phyloP scores from a whole-genome alignment of 64 coral and sea anemone genomes.

The Montipora sp. region DNA sequence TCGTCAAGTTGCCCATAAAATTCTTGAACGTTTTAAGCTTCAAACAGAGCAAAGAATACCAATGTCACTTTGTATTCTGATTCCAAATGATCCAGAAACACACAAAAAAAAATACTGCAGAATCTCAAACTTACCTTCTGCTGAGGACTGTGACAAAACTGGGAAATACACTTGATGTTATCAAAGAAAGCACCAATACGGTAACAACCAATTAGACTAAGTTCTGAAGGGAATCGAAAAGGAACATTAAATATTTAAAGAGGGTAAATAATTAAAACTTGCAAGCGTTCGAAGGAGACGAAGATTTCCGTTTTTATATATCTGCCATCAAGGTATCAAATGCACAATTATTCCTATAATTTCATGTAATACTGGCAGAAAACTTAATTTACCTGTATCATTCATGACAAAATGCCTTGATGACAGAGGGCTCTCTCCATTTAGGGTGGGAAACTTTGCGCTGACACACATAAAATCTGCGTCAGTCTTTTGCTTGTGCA shows the following conservation, averaged over 20 bases:
- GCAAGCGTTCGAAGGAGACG: too few relatives aligned
- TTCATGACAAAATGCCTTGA: constrained; percentile 65
- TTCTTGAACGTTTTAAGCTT: constrained; percentile 23
- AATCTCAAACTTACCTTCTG: not conserved
- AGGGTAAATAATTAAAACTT: too few relatives aligned
- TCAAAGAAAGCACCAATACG: not conserved
- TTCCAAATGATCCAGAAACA: not conserved
- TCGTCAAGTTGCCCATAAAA: not conserved
- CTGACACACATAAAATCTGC: constrained; percentile 63
- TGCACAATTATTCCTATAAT: too few relatives aligned
- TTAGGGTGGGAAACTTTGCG: constrained; percentile 30
- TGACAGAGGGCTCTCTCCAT: constrained; percentile 51
- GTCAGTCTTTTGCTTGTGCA: constrained; percentile 46
- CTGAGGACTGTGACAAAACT: not conserved
- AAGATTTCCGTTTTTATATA: too few relatives aligned
- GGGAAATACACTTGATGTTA: not conserved
- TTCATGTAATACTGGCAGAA: not conserved
- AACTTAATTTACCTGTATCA: not conserved
- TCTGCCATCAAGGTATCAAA: too few relatives aligned
- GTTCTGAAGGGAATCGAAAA: not conserved
- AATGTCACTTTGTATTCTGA: too few relatives aligned
- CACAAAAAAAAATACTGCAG: not conserved
- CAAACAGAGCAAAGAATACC: not conserved
- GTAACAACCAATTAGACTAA: not conserved
- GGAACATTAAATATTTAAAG: too few relatives aligned